Conservation (phyloP, 2,888 invertebrate species). For the Leptinotarsa haldemani region DNA sequence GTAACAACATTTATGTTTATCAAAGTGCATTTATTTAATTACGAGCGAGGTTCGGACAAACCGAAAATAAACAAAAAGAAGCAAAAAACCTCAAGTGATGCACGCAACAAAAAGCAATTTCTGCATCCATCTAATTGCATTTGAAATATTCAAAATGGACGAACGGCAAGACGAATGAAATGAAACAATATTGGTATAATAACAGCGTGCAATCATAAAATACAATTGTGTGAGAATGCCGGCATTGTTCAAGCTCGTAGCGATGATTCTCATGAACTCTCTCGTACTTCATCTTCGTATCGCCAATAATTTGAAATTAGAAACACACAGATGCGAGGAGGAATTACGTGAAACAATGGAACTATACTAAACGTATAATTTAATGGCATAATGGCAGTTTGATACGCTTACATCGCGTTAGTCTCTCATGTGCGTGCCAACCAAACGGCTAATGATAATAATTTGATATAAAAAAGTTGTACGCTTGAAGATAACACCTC, state of each 20-base stretch:
- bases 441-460: slow-evolving; percentile 10
- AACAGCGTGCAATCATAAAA: slow-evolving; percentile 1
- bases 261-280: slow-evolving; percentile 17
- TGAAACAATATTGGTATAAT: slow-evolving; percentile 13
- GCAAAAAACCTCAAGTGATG: background rate
- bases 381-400: slow-evolving; percentile 7
- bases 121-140: background rate
- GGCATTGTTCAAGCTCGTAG: slow-evolving; percentile 1
- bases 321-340: slow-evolving; percentile 18
- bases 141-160: background rate
- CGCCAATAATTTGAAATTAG: slow-evolving; percentile 17
- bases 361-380: slow-evolving; percentile 11
- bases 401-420: slow-evolving; percentile 5
- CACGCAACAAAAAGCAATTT: background rate
- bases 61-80: background rate
- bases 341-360: slow-evolving; percentile 14
- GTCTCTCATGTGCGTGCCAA: slow-evolving; percentile 12
- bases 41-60: too few species aligned
- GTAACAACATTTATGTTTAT: too few species aligned
- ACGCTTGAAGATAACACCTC: slow-evolving; percentile 9
- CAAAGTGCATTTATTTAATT: too few species aligned
- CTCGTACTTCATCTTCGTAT: slow-evolving; percentile 9
- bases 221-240: slow-evolving; percentile 9
- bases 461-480: background rate
- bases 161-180: background rate